Base-by-base conservation (phyloP, 2,113 vertebrate genomes). In the Scalopus aquaticus region DNA sequence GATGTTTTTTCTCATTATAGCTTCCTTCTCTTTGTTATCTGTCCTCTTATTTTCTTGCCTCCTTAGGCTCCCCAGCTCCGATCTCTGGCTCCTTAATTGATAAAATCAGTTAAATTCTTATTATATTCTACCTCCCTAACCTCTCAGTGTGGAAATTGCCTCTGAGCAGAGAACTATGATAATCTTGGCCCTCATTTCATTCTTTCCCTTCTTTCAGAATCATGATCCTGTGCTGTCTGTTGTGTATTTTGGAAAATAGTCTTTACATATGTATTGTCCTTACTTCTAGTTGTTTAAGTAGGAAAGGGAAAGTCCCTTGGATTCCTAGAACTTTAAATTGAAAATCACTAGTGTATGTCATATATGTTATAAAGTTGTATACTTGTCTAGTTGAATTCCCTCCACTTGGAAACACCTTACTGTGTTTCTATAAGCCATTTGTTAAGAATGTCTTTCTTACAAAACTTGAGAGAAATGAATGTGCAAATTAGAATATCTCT, bases 401-500 rank as follows among this genome's bases (percentile, higher is more conserved):
- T 28, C 24, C 19, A 67, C 8, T 13, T 73, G n/a, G 12, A n/a
- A 30, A 70, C 1, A 30, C 0, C n/a, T 79, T 46, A 3, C 39
- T 30, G 4, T 77, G 69, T 84, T 84, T 44, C 16, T 39, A 7
- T 30, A 89, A 54, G 28, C 9, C 72, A 37, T 28, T 58, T 22
- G 56, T 37, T 16, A 73, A 80, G 64, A 58, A 26, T 3, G 26
- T 72, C 44, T 86, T 30, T 93, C 19, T 37, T 51, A 39, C 44
- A 15, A 93, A 91, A 76, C 6, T n/a, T 91, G 17, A 44, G 88
- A 78, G n/a, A 91, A 72, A 83, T 30, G 16, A 93, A 46, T 35
- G 35, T 42, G 0, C 7, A 56, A 73, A 24, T 54, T 62, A 32
- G 37, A 58, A 11, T 64, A 30, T 35, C 62, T n/a, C 13, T 32